phyloP scores from a whole-genome alignment of 2,888 invertebrate genomes.

The Papilio demoleus region DNA sequence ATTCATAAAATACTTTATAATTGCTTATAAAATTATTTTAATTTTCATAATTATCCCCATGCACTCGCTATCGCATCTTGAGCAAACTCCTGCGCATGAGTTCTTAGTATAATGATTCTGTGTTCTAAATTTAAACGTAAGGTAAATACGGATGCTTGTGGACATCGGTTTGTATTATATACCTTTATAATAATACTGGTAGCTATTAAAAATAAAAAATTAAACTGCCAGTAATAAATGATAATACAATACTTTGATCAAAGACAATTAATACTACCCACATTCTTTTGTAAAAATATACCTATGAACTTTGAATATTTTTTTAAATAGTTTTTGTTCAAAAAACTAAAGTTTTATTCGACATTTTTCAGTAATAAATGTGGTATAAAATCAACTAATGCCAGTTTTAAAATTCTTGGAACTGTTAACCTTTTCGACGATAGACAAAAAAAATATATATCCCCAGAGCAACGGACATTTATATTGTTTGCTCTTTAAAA shows the following conservation, averaged over 20 bases:
- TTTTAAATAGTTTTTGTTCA: not conserved
- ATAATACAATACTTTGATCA: not conserved
- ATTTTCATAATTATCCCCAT: conserved; percentile 25
- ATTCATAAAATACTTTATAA: conserved; percentile 26
- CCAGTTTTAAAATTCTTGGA: not conserved
- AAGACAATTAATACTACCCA: not conserved
- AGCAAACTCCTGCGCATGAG: conserved; percentile 18
- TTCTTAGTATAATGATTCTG: conserved; percentile 22
- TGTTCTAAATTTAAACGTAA: conserved; percentile 34
- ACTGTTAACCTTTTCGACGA: not conserved
- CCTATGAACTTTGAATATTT: too few species aligned
- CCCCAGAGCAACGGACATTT: not conserved
- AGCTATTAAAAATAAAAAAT: not conserved
- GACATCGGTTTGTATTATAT: not conserved
- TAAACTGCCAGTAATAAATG: not conserved
- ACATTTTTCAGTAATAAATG: not conserved
- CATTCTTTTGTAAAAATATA: not conserved
- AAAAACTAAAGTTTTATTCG: not conserved
- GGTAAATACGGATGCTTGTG: not conserved
- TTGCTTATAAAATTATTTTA: conserved; percentile 30
- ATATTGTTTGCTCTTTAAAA: not conserved
- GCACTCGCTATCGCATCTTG: conserved; percentile 17
- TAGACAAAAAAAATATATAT: not conserved
- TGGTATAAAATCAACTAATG: not conserved
- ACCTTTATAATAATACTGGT: not conserved